These are phyloP conservation scores for Peromyscus aztecus DNA, from an alignment of 2,797 vertebrate genomes.

Conservation along the genomic window DNA sequence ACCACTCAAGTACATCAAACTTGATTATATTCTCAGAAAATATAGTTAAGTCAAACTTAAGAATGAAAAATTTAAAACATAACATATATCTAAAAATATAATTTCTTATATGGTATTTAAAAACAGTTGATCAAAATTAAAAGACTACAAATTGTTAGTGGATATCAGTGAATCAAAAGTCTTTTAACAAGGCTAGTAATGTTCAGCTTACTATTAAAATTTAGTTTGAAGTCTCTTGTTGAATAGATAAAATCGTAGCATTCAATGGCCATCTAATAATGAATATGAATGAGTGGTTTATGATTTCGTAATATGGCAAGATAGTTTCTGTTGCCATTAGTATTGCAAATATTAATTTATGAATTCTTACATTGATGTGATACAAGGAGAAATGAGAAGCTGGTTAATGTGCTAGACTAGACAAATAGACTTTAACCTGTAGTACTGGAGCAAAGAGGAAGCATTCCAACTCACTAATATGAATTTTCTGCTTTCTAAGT, in stretches of 20 bases:
- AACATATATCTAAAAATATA: not conserved
- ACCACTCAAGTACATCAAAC: not conserved
- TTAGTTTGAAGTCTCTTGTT: slow-evolving; percentile 25
- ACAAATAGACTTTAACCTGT: not conserved
- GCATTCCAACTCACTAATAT: not conserved
- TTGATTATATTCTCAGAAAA: slow-evolving; percentile 53
- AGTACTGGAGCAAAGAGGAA: not conserved
- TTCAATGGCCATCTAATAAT: not conserved
- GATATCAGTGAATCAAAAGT: not conserved
- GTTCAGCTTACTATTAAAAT: slow-evolving; percentile 4
- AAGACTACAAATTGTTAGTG: not conserved
- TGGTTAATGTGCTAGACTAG: not conserved
- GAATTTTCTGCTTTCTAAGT: not conserved
- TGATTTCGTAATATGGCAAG: slow-evolving; percentile 2
- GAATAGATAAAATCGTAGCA: not conserved
- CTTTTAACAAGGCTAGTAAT: not conserved
- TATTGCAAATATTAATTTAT: slow-evolving; percentile 31
- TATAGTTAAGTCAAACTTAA: not conserved
- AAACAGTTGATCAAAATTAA: slow-evolving; percentile 19
- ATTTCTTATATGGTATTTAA: not conserved
- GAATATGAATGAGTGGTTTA: slow-evolving; percentile 25
- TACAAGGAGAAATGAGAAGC: not conserved
- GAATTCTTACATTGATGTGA: not conserved
- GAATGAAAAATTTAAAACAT: not conserved
- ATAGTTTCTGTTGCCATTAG: not conserved